Base-by-base conservation (phyloP, 2,797 vertebrate genomes). In the Onychomys arenicola region DNA sequence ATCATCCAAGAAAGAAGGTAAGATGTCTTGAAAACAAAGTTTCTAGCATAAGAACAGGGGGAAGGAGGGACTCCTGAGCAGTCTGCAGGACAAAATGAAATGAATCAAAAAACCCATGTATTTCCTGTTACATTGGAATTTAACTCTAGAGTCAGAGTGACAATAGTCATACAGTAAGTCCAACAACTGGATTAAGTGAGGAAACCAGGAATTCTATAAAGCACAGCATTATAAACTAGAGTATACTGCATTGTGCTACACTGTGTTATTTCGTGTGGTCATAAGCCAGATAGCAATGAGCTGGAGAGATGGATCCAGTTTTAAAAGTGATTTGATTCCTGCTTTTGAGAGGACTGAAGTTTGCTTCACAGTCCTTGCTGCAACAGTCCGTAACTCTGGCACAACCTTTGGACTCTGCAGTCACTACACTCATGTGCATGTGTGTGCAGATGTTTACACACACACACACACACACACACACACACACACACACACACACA, bases 171-270 rank as follows among this genome's bases (percentile, higher is more conserved):
- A 21, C 5, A 46, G 23, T 73, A 59, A 92, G 78, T 10, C 0
- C 11, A 96, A 90, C 27, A 86, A 57, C 16, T 71, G 78, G 40
- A 94, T 37, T 71, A 80, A 80, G 63, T 90, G 27, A 95, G 40
- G 12, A 83, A 93, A 85, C 46, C 59, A 73, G 49, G 88, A 69
- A 94, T 94, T 89, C 13, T 27, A 69, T 40, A n/a, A 81, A 89
- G 12, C 3, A 86, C 95, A 82, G 6, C 57, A 82, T 75, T 77
- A 61, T 1, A 65, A 91, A 71, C 32, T 32, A 11, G 8, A 86
- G 55, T 43, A 52, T 1, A 73, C 37, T 34, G 7, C 57, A 6
- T 61, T 57, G 27, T 49, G 61, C n/a, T 92, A 63, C 40, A 49
- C 55, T 59, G 27, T 27, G 67, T 67, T 85, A 49, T 73, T 85